phyloP scores from a whole-genome alignment of 2,888 invertebrate species.

The Leptopilina drosophilae region DNA sequence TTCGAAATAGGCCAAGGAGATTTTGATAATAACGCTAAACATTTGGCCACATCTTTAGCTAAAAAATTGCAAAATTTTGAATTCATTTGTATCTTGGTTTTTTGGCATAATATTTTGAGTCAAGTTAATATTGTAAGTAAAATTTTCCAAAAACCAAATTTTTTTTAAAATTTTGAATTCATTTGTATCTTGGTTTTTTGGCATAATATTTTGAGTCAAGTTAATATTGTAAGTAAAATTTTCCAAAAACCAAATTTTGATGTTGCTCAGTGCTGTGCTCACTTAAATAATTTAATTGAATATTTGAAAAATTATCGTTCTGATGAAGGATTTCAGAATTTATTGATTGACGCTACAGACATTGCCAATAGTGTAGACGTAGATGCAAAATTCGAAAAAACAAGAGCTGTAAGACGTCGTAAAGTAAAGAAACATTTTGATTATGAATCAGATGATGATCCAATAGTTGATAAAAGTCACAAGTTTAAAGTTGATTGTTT shows the following conservation, averaged over 20 bases:
- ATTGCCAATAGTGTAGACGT: too few relatives aligned
- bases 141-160: background rate
- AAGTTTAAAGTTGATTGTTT: background rate
- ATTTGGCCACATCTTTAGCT: background rate
- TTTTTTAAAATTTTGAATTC: too few relatives aligned
- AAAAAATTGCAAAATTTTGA: background rate
- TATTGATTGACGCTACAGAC: too few relatives aligned
- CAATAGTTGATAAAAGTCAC: background rate
- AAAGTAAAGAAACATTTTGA: too few relatives aligned
- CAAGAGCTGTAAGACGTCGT: too few relatives aligned
- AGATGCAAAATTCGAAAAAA: too few relatives aligned
- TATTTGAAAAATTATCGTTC: background rate
- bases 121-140: background rate
- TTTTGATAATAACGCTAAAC: too few relatives aligned
- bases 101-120: background rate
- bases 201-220: background rate
- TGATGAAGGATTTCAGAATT: too few relatives aligned
- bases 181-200: background rate
- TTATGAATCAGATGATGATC: background rate
- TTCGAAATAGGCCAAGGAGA: too few relatives aligned
- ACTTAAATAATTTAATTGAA: background rate
- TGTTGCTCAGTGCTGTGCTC: too few relatives aligned
- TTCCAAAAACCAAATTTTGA: background rate
- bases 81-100: background rate
- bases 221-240: background rate